Base-by-base conservation (phyloP, 2,797 vertebrate genomes). In the Tragelaphus oryx region DNA sequence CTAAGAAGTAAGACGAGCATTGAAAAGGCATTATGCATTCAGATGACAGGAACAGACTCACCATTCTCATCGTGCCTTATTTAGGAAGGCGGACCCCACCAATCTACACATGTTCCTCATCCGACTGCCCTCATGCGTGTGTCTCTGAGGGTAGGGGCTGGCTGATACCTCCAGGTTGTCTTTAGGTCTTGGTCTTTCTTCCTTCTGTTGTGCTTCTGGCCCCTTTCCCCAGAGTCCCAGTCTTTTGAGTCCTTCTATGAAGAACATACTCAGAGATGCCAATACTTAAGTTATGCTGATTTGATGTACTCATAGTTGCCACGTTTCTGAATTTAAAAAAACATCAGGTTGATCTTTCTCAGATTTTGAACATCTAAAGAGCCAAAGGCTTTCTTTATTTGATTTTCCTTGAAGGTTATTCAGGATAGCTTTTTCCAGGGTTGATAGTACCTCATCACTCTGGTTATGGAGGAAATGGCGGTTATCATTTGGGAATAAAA, bases 271-370 rank as follows among this genome's bases (percentile, higher is more conserved):
- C 7, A 0, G 44, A 46, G 28, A 20, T 71, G 24, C 55, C 12
- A 7, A 33, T 65, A 55, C 41, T 75, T 92, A 55, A 44, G 13
- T 71, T 55, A 74, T 48, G 1, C 12, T 87, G 46, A 93, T 80
- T 62, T 62, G n/a, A 87, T 50, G 54, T 54, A 57, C 55, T 92
- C 24, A 24, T 20, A 26, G 37, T 84, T 48, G 10, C 50, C 22
- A n/a, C 1, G 12, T 62, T 55, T 93, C 74, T 82, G 91, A 90
- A 68, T 93, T 96, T 91, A 80, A 71, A 86, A 94, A 94, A 91
- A 17, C 4, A 59, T 16, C 76, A 59, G 10, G 87, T 97, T 76
- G 59, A 50, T 82, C 91, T 88, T 92, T 88, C 76, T 87, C 52
- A 75, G 18, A 94, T 93, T 91, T 95, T 89, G 54, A 85, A 14